Conservation (phyloP, 64 coral and sea anemone genomes). For the Stichodactyla helianthus region DNA sequence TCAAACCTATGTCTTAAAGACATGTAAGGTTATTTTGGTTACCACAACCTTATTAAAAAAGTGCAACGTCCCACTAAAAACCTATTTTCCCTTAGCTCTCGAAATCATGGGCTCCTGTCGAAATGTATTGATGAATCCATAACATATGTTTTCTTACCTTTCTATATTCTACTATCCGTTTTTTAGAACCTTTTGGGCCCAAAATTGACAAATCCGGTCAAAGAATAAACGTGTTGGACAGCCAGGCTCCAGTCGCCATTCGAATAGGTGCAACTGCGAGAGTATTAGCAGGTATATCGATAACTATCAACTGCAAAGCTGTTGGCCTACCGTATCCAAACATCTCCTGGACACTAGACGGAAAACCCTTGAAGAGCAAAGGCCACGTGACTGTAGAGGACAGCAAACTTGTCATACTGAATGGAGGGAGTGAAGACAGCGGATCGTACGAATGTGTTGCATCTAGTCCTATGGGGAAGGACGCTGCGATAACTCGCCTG, state of each 20-base stretch:
- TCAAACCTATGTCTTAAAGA: no score
- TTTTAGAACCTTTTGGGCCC: slow-evolving; percentile 33
- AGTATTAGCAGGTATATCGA: slow-evolving; percentile 20
- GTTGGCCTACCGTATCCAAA: slow-evolving; percentile 43
- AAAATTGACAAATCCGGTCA: slow-evolving; percentile 13
- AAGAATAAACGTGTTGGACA: not conserved
- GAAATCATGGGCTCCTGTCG: no score
- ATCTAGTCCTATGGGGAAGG: slow-evolving; percentile 46
- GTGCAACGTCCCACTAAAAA: no score
- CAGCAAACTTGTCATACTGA: slow-evolving; percentile 43
- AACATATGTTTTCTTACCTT: no score
- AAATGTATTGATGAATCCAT: no score
- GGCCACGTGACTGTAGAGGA: slow-evolving; percentile 37
- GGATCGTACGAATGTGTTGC: slow-evolving; percentile 56
- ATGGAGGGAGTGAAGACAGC: slow-evolving; percentile 29
- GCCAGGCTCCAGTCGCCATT: slow-evolving; percentile 4
- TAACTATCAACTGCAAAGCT: slow-evolving; percentile 45
- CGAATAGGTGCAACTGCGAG: slow-evolving; percentile 34
- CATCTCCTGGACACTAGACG: slow-evolving; percentile 30
- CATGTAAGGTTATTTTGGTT: no score
- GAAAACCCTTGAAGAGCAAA: slow-evolving; percentile 21
- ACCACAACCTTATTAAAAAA: no score
- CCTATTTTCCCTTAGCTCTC: no score
- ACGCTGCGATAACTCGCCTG: slow-evolving; percentile 6
- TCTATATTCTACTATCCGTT: not conserved